Conservation (phyloP, 1,140 invertebrate species). For the Maconellicoccus hirsutus region DNA sequence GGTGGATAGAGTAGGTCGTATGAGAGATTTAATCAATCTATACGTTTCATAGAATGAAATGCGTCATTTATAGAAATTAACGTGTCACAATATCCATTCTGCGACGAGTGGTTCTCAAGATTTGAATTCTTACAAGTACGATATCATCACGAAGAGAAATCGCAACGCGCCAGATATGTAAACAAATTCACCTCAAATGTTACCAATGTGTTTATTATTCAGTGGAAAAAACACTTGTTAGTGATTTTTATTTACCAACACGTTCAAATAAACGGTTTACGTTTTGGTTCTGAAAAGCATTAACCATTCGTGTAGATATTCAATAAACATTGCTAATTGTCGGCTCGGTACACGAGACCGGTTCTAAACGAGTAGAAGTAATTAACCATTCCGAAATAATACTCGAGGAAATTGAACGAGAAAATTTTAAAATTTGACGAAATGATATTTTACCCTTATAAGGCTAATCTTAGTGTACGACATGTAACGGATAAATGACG, state of each 20-base stretch:
- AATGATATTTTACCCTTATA: no score
- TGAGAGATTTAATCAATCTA: not conserved
- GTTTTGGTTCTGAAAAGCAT: not conserved
- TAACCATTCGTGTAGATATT: not conserved
- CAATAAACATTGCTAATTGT: not conserved
- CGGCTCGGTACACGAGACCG: not conserved
- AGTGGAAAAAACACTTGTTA: not conserved
- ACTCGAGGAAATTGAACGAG: not conserved
- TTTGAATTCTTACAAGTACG: not conserved
- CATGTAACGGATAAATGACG: no score
- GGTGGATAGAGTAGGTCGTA: no score
- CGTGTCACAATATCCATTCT: not conserved
- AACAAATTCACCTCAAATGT: no score
- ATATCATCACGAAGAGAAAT: not conserved
- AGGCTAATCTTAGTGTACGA: no score
- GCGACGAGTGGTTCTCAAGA: not conserved
- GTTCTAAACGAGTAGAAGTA: not conserved
- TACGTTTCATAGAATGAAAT: not conserved
- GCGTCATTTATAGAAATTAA: slow-evolving; percentile 9
- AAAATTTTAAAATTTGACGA: no score
- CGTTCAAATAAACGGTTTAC: not conserved
- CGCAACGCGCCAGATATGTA: no score
- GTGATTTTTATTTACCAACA: not conserved
- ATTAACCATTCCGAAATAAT: not conserved
- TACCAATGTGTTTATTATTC: not conserved